Percentiles rank a stretch among this genome's conserved stretches.
Evolutionary conservation across 2,888 invertebrate genomes (phyloP).

Genomic region (Horisme vitalbata): DNA sequence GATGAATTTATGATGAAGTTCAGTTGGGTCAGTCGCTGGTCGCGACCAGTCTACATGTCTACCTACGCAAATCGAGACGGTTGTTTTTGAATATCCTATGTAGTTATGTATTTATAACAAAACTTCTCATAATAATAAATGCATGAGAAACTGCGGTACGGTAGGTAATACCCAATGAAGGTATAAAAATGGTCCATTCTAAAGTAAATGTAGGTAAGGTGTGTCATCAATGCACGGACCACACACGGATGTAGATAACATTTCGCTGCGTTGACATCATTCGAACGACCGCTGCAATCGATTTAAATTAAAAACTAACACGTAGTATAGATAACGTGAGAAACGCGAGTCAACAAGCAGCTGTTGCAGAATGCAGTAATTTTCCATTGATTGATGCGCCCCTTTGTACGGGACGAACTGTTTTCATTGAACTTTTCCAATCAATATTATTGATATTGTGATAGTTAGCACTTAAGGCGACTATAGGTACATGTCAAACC

Average conservation of each 20-base stretch:
- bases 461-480: not conserved
- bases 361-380: constrained; percentile 7
- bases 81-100: too few relatives aligned
- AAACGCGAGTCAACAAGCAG: constrained; percentile 17
- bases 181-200: too few relatives aligned
- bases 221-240: constrained; percentile 46
- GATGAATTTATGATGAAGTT: too few relatives aligned
- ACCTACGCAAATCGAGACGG: too few relatives aligned
- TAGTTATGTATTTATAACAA: too few relatives aligned
- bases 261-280: constrained; percentile 67
- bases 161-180: too few relatives aligned
- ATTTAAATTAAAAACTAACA: constrained; percentile 20
- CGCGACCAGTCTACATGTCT: too few relatives aligned
- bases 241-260: constrained; percentile 72
- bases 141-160: too few relatives aligned
- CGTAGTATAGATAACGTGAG: constrained; percentile 23
- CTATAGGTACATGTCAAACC: too few relatives aligned
- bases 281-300: constrained; percentile 36
- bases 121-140: too few relatives aligned
- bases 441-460: not conserved
- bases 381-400: constrained; percentile 17
- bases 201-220: too few relatives aligned
- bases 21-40: too few relatives aligned
- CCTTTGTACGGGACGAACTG: constrained; percentile 8
- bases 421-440: not conserved